Evolutionary conservation across 2,888 invertebrate species (phyloP).

Genomic region (Latrodectus elegans): DNA sequence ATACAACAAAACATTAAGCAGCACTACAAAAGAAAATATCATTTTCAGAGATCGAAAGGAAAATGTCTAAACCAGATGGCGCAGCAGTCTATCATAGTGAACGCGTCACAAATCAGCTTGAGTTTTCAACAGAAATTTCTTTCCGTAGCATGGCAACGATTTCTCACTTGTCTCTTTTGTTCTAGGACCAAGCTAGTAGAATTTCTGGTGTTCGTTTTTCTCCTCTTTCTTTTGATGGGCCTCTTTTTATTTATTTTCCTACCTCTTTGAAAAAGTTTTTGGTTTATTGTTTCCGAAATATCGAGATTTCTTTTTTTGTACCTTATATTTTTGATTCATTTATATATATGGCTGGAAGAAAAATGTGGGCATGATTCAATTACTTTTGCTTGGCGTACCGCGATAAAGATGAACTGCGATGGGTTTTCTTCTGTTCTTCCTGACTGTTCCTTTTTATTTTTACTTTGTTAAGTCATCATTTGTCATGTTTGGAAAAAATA

Average conservation of each 20-base stretch:
- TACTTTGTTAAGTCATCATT: not conserved
- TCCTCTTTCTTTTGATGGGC: not conserved
- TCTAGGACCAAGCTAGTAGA: constrained; percentile 29
- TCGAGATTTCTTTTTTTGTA: not conserved
- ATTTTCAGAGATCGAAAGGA: constrained; percentile 44
- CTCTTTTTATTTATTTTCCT: constrained; percentile 14
- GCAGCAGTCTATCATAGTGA: constrained; percentile 57
- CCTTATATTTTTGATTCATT: constrained; percentile 26
- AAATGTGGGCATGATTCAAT: constrained; percentile 17
- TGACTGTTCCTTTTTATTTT: not conserved
- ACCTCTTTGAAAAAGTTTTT: constrained; percentile 17
- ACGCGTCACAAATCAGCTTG: constrained; percentile 61
- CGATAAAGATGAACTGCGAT: not conserved
- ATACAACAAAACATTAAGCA: constrained; percentile 15
- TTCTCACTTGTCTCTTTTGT: constrained; percentile 59
- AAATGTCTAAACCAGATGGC: constrained; percentile 59
- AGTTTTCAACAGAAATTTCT: constrained; percentile 58
- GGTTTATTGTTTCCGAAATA: constrained; percentile 43
- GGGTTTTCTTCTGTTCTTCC: not conserved
- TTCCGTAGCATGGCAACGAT: constrained; percentile 53
- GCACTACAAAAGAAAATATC: constrained; percentile 38
- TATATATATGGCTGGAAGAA: constrained; percentile 5
- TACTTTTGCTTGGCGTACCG: not conserved
- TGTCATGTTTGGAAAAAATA: not conserved
- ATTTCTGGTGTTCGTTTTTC: constrained; percentile 29